A percentile compares a stretch with the other conserved stretches of the same genome.
Conservation (phyloP, 2,888 invertebrate species). For the Agrilus biguttatus region DNA sequence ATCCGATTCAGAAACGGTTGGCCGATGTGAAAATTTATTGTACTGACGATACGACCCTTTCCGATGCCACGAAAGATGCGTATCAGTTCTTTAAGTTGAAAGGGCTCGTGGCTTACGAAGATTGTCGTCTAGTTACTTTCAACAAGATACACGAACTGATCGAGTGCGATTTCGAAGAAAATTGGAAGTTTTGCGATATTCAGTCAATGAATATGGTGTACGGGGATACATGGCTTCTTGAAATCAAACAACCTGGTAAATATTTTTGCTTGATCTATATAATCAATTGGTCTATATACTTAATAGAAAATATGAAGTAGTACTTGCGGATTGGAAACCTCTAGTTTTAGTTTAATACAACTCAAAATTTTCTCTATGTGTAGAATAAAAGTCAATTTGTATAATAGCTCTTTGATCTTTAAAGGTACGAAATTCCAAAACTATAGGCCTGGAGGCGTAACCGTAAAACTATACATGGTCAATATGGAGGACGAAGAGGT, state of each 20-base stretch:
- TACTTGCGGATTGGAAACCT: no score
- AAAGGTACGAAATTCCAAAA: slow-evolving; percentile 37
- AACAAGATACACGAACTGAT: slow-evolving; percentile 48
- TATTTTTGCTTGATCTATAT: no score
- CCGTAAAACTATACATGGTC: slow-evolving; percentile 46
- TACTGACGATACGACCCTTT: slow-evolving; percentile 43
- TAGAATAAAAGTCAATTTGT: neutral
- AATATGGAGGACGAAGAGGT: slow-evolving; percentile 45
- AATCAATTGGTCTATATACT: no score
- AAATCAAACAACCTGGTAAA: slow-evolving; percentile 43
- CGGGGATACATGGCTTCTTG: slow-evolving; percentile 47
- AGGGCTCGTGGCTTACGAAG: slow-evolving; percentile 41
- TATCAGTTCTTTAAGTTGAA: slow-evolving; percentile 44
- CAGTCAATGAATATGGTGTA: slow-evolving; percentile 32
- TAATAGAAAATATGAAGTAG: no score
- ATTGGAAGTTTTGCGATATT: slow-evolving; percentile 33
- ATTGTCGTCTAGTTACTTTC: slow-evolving; percentile 58
- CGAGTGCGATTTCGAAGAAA: slow-evolving; percentile 51
- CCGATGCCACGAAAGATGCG: slow-evolving; percentile 43
- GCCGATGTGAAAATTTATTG: slow-evolving; percentile 41
- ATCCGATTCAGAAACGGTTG: slow-evolving; percentile 40
- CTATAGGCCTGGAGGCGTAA: slow-evolving; percentile 45
- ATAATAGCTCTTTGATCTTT: slow-evolving; percentile 5
- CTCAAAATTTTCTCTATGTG: no score
- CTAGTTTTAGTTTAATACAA: no score